Conservation (phyloP, 2,113 vertebrate genomes). For the Zootoca vivipara region DNA sequence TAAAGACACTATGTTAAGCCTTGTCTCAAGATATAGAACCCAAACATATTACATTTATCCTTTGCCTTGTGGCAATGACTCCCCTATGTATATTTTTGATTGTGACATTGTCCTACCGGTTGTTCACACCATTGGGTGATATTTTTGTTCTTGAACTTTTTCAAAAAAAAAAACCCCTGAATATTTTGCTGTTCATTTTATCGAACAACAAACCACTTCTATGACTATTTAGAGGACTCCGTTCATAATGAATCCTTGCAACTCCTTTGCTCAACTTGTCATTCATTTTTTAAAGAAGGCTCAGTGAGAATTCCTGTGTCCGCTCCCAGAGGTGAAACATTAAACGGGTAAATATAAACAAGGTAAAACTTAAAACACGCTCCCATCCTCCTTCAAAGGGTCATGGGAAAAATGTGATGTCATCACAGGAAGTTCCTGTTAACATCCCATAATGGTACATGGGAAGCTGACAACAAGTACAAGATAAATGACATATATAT, state of each 20-base stretch:
- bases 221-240: background rate
- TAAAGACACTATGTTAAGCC: too few species aligned
- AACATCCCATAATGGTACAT: background rate
- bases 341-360: conserved; percentile 12
- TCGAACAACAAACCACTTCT: background rate
- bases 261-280: background rate
- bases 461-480: conserved; percentile 22
- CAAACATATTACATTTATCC: background rate
- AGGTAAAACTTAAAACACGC: conserved; percentile 13
- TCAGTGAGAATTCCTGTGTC: conserved; percentile 3
- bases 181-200: background rate
- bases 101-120: background rate
- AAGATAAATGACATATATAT: conserved; percentile 20
- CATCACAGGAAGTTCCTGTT: background rate
- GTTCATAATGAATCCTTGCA: background rate
- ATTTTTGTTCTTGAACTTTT: background rate
- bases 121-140: background rate
- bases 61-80: background rate
- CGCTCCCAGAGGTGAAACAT: background rate
- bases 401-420: background rate
- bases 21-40: too few species aligned
- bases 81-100: background rate
- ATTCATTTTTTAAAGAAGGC: background rate
- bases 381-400: fast-evolving
- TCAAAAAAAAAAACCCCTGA: background rate